These are phyloP conservation scores for Vulpes vulpes DNA, from an alignment of 2,113 vertebrate species.

Conservation along the genomic window DNA sequence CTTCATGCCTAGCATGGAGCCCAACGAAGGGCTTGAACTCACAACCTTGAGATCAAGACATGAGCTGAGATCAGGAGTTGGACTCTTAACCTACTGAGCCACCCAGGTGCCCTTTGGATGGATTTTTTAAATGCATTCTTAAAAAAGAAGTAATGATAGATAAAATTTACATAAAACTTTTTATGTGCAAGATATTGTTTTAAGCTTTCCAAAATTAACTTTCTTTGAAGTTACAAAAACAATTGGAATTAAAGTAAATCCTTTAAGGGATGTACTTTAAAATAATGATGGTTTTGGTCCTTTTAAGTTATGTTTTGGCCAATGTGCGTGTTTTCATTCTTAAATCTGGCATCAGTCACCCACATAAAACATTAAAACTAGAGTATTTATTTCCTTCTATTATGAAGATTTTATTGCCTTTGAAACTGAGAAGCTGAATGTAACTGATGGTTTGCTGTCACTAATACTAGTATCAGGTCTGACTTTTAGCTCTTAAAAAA, in stretches of 20 bases:
- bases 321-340: conserved; percentile 8
- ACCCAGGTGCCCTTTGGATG: background rate
- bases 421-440: conserved; percentile 20
- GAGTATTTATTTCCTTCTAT: conserved; percentile 22
- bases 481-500: conserved; percentile 57
- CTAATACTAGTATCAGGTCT: conserved; percentile 23
- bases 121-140: background rate
- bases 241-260: conserved; percentile 19
- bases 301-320: conserved; percentile 42
- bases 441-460: conserved; percentile 59
- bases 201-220: conserved; percentile 28
- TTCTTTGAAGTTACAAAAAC: background rate
- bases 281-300: conserved; percentile 26
- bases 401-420: conserved; percentile 43
- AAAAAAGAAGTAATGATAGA: background rate
- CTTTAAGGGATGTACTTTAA: background rate
- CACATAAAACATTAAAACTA: conserved; percentile 31
- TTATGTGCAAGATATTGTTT: background rate
- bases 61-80: background rate
- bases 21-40: background rate
- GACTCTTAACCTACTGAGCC: background rate
- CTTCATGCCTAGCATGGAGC: background rate
- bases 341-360: conserved; percentile 32
- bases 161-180: background rate
- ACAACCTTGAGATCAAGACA: background rate